A percentile compares a stretch with the other conserved stretches of the same genome.
Evolutionary conservation across 2,888 invertebrate species (phyloP).

Genomic region (Drosophila aldrichi): DNA sequence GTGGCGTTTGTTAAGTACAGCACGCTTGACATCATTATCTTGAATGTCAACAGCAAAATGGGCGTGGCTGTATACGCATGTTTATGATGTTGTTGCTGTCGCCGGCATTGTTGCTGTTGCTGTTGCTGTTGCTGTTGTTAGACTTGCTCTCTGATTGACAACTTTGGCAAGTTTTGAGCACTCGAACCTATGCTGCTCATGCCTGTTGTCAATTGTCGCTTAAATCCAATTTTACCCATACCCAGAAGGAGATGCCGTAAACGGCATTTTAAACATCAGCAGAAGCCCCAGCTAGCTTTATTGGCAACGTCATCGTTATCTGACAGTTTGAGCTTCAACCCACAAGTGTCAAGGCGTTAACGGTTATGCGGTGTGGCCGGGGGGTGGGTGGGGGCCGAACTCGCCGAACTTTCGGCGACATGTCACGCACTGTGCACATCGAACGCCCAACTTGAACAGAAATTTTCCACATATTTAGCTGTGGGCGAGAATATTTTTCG

Average conservation of each 20-base stretch:
- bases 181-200: neutral
- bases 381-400: constrained; percentile 15
- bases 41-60: constrained; percentile 68
- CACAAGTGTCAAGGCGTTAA: constrained; percentile 68
- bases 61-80: constrained; percentile 28
- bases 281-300: constrained; percentile 56
- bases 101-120: constrained; percentile 4
- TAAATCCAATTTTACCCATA: constrained; percentile 74
- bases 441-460: constrained; percentile 36
- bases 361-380: constrained; percentile 35
- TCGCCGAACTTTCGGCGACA: constrained; percentile 52
- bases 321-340: constrained; percentile 58
- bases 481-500: neutral
- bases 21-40: constrained; percentile 77
- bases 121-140: constrained; percentile 35
- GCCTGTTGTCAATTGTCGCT: constrained; percentile 75
- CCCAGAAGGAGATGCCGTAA: constrained; percentile 51
- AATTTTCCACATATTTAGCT: constrained; percentile 52
- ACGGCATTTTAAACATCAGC: constrained; percentile 62
- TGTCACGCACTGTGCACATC: constrained; percentile 46
- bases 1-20: constrained; percentile 76
- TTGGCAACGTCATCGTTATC: constrained; percentile 77
- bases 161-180: constrained; percentile 62
- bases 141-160: constrained; percentile 67
- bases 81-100: constrained; percentile 53